phyloP scores from a whole-genome alignment of 2,797 vertebrate genomes.

The Acanthopagrus latus region DNA sequence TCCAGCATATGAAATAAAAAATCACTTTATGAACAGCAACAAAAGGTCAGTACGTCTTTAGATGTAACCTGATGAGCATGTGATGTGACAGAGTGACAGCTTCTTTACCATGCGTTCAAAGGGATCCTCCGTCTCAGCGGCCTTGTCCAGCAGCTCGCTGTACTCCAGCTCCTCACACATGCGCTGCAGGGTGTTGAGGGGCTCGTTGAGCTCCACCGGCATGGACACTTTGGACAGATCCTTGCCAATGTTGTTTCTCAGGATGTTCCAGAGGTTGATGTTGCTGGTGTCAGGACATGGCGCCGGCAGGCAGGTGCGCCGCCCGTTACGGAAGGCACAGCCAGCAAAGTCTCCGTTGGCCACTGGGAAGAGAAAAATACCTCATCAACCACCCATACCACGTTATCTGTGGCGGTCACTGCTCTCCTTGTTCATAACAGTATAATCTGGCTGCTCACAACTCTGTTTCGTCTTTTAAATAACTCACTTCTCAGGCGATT shows the following conservation, averaged over 20 bases:
- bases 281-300: slow-evolving; percentile 97
- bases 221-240: slow-evolving; percentile 99
- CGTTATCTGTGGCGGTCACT: not conserved
- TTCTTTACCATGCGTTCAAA: slow-evolving; percentile 96
- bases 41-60: not conserved
- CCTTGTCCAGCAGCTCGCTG: slow-evolving; percentile 98
- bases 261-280: slow-evolving; percentile 99
- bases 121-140: slow-evolving; percentile 93
- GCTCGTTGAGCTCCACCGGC: slow-evolving; percentile 99
- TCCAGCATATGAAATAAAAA: not conserved
- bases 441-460: not conserved
- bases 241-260: slow-evolving; percentile 99
- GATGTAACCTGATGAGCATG: not conserved
- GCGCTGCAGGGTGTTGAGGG: slow-evolving; percentile 98
- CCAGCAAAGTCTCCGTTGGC: slow-evolving; percentile 96
- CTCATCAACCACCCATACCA: not conserved
- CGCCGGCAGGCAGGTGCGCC: slow-evolving; percentile 92
- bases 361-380: slow-evolving; percentile 81
- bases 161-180: slow-evolving; percentile 99
- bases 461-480: too few species aligned
- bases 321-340: slow-evolving; percentile 94
- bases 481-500: too few species aligned
- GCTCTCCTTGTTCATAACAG: not conserved
- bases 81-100: not conserved
- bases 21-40: not conserved